Evolutionary conservation across 2,888 invertebrate species (phyloP).

Genomic region (Prosapia bicincta): DNA sequence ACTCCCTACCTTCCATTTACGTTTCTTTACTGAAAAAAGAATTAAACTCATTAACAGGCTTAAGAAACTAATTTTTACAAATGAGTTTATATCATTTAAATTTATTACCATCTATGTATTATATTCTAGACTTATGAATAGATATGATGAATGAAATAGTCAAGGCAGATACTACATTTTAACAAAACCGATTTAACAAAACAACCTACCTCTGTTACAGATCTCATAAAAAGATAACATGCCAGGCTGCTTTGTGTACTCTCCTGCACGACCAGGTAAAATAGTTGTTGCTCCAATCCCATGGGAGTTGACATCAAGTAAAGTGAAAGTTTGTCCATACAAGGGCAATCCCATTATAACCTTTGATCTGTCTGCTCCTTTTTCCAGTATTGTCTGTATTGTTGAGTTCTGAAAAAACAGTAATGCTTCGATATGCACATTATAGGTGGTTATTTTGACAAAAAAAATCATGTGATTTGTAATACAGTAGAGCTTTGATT

Average conservation of each 20-base stretch:
- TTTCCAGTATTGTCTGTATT: slow-evolving; percentile 37
- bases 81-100: too few species aligned
- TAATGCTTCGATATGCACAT: too few species aligned
- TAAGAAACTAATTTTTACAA: too few species aligned
- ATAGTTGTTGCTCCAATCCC: slow-evolving; percentile 61
- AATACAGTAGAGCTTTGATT: too few species aligned
- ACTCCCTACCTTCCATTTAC: slow-evolving; percentile 60
- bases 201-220: slow-evolving; percentile 14
- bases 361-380: slow-evolving; percentile 75
- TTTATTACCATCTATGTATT: too few species aligned
- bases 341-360: slow-evolving; percentile 78
- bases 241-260: slow-evolving; percentile 65
- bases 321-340: slow-evolving; percentile 81
- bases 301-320: slow-evolving; percentile 45
- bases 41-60: too few species aligned
- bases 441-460: too few species aligned
- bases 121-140: too few species aligned
- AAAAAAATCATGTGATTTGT: too few species aligned
- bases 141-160: too few species aligned
- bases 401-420: slow-evolving; percentile 31
- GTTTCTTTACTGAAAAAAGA: slow-evolving; percentile 57
- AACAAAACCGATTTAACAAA: background rate
- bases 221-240: slow-evolving; percentile 66
- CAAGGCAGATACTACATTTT: too few species aligned
- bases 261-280: slow-evolving; percentile 71